phyloP scores from a whole-genome alignment of 2,113 vertebrate species.

The Engraulis encrasicolus region DNA sequence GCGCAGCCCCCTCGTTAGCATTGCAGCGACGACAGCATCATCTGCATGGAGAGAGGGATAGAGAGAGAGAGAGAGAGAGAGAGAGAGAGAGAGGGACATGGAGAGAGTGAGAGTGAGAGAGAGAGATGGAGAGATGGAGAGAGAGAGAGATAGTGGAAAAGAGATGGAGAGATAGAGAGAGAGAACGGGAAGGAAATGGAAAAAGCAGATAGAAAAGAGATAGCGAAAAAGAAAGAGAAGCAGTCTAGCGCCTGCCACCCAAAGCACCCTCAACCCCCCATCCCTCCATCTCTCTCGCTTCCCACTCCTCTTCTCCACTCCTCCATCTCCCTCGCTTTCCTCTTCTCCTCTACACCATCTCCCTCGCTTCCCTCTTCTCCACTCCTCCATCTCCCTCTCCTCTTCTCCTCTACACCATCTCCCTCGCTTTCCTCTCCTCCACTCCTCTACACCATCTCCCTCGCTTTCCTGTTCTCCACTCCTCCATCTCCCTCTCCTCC shows the following conservation, averaged over 20 bases:
- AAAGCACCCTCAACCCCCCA: background rate
- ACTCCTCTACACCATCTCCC: no score
- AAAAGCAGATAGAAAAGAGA: background rate
- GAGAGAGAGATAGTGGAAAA: conserved; percentile 52
- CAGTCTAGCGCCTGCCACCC: background rate
- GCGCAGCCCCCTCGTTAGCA: conserved; percentile 75
- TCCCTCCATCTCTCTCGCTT: background rate
- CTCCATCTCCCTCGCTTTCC: conserved; percentile 12
- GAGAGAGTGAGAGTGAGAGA: background rate
- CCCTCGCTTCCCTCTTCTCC: background rate
- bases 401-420: background rate
- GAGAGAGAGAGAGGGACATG: conserved; percentile 54
- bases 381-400: conserved; percentile 19
- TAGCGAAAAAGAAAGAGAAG: background rate
- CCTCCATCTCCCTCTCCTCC: conserved; percentile 21
- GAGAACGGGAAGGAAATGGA: conserved; percentile 58
- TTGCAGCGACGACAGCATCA: conserved; percentile 64
- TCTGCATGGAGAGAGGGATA: conserved; percentile 40
- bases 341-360: background rate
- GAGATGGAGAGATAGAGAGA: conserved; percentile 52
- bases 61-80: conserved; percentile 62
- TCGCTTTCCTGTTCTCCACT: background rate
- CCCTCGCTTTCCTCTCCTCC: background rate
- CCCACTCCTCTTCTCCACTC: background rate
- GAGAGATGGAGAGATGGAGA: background rate